Evolutionary conservation across 2,113 vertebrate genomes (phyloP).

Genomic region (Todiramphus chloris): DNA sequence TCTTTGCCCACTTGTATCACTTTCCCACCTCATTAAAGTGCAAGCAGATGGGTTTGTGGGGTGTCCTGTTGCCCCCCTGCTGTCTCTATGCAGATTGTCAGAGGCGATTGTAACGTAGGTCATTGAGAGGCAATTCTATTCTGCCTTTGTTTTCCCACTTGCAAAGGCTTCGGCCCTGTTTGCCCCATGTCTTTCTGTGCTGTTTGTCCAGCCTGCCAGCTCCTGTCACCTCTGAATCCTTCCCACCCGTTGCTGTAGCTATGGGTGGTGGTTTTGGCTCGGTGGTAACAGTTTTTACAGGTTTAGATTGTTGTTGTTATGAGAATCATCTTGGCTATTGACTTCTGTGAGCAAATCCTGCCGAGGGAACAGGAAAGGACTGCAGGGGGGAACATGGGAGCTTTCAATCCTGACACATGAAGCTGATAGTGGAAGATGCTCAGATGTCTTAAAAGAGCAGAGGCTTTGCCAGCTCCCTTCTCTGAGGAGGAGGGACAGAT

Average conservation of each 20-base stretch:
- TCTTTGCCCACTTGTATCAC: not conserved
- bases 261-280: not conserved
- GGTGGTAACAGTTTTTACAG: not conserved
- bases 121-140: not conserved
- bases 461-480: not conserved
- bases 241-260: not conserved
- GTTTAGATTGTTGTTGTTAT: not conserved
- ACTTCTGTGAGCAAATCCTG: not conserved
- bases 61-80: not conserved
- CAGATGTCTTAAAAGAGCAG: not conserved
- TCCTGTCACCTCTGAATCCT: not conserved
- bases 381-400: not conserved
- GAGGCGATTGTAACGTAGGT: not conserved
- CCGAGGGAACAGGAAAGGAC: not conserved
- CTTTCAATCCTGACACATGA: not conserved
- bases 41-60: rapidly evolving
- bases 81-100: not conserved
- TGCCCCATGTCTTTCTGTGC: not conserved
- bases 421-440: not conserved
- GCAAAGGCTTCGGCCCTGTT: not conserved
- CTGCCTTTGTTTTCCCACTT: not conserved
- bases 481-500: not conserved
- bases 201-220: not conserved
- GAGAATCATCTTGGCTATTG: not conserved
- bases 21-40: not conserved